Conservation (phyloP, 2,113 vertebrate species). For the Mirza zaza region DNA sequence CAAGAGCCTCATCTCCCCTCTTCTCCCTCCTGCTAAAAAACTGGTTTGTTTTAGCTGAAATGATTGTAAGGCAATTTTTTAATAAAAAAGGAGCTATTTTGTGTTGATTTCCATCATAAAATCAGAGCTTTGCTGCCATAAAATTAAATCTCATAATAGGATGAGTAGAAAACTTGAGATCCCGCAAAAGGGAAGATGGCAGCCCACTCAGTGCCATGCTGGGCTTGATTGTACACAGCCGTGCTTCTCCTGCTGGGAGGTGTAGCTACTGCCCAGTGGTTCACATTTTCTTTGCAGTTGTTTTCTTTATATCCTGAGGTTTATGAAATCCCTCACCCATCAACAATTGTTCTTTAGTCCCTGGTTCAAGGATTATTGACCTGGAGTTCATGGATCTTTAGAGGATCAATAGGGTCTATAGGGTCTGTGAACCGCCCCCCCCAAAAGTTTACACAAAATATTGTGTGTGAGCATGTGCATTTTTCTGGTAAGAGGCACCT, state of each 20-base stretch:
- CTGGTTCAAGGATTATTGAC: background rate
- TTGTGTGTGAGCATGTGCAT: background rate
- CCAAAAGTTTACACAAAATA: background rate
- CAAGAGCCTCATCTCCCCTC: too few relatives aligned
- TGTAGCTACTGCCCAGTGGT: background rate
- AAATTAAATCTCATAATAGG: conserved; percentile 38
- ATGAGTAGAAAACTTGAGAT: background rate
- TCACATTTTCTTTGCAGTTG: background rate
- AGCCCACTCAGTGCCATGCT: background rate
- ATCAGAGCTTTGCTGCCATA: conserved; percentile 26
- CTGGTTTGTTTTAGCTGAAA: conserved; percentile 20
- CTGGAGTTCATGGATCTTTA: background rate
- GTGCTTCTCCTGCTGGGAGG: background rate
- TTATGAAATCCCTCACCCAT: background rate
- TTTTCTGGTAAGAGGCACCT: background rate
- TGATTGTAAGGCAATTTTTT: background rate
- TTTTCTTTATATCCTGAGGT: conserved; percentile 2
- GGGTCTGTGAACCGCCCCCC: background rate
- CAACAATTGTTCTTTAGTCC: conserved; percentile 32
- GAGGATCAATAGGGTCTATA: background rate
- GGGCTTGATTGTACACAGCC: background rate
- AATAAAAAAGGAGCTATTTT: conserved; percentile 11
- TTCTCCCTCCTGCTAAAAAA: background rate
- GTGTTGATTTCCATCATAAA: conserved; percentile 35
- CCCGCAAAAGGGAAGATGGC: conserved; percentile 20